Evolutionary conservation across 2,888 invertebrate genomes (phyloP).

Genomic region (Entomobrya multifasciata): DNA sequence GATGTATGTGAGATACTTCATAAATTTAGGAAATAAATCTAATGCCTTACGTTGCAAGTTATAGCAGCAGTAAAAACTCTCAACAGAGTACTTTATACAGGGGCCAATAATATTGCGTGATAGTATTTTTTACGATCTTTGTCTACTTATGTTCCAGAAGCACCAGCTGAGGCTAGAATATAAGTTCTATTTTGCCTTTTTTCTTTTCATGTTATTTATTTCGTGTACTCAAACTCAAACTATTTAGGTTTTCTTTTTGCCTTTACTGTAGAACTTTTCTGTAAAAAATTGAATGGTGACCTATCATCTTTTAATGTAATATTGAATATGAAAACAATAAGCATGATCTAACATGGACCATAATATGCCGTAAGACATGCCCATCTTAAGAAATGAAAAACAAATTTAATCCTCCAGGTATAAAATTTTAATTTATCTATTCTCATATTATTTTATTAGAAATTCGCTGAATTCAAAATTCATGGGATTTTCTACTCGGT

Average conservation of each 20-base stretch:
- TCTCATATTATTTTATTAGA: too few relatives aligned
- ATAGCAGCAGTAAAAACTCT: conserved; percentile 29
- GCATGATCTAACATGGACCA: too few relatives aligned
- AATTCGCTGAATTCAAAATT: too few relatives aligned
- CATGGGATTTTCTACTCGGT: too few relatives aligned
- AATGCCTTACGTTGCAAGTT: conserved; percentile 54
- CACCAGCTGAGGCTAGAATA: conserved; percentile 5
- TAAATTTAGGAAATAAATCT: conserved; percentile 71
- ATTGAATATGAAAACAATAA: too few relatives aligned
- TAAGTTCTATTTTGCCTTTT: not conserved
- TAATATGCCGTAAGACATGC: too few relatives aligned
- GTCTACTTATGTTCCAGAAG: conserved; percentile 22
- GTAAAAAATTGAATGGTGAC: not conserved
- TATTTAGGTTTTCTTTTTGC: not conserved
- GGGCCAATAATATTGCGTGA: conserved; percentile 66
- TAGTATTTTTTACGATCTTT: conserved; percentile 62
- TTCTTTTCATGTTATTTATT: conserved; percentile 21
- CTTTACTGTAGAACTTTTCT: conserved; percentile 5
- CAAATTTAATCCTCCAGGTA: too few relatives aligned
- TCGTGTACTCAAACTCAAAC: not conserved
- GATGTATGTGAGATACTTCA: conserved; percentile 64
- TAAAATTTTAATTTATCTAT: too few relatives aligned
- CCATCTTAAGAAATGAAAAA: too few relatives aligned
- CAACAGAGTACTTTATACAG: conserved; percentile 43
- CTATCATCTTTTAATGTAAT: too few relatives aligned